Conservation (phyloP, 2,888 invertebrate species). For the Drosophila anceps region DNA sequence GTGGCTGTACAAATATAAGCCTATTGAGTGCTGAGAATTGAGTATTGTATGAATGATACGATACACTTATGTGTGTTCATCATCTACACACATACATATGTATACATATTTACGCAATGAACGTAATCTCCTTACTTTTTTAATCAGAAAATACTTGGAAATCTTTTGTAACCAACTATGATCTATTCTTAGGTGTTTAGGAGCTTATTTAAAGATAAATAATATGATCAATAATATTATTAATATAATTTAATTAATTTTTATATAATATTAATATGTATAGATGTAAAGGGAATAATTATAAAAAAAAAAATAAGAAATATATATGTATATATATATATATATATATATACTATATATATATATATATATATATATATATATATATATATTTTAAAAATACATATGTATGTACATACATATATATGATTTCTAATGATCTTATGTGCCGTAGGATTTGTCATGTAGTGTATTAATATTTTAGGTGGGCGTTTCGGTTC, state of each 20-base stretch:
- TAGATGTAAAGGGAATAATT: too few relatives aligned
- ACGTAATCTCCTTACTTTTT: background rate
- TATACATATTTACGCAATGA: background rate
- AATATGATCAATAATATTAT: background rate
- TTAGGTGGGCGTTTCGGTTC: constrained; percentile 65
- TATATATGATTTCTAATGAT: background rate
- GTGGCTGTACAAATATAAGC: constrained; percentile 9
- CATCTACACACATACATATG: too few relatives aligned
- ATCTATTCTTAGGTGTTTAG: background rate
- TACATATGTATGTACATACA: too few relatives aligned
- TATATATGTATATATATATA: too few relatives aligned
- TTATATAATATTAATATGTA: too few relatives aligned
- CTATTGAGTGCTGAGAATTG: background rate
- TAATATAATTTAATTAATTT: background rate
- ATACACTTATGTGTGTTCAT: too few relatives aligned
- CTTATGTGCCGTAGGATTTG: constrained; percentile 17
- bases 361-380: too few relatives aligned
- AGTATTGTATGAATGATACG: background rate
- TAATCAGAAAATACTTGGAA: background rate
- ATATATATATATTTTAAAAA: too few relatives aligned
- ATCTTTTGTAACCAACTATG: background rate
- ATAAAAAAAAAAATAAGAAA: too few relatives aligned
- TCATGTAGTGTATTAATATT: constrained; percentile 39
- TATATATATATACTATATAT: too few relatives aligned
- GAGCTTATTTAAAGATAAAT: background rate